Base-by-base conservation (phyloP, 1,140 invertebrate species). In the Acromyrmex heyeri region DNA sequence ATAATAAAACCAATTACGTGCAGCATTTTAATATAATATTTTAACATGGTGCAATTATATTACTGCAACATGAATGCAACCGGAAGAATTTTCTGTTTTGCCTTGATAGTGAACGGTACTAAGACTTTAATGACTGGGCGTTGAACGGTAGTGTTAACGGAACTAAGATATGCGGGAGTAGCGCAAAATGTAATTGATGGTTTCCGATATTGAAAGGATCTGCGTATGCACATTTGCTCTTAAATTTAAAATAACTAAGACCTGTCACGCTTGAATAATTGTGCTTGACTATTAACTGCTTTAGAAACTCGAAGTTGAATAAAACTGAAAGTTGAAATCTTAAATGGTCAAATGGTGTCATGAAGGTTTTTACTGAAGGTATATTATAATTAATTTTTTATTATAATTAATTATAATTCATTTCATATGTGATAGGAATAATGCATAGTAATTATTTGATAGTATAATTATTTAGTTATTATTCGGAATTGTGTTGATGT, bases 121-220 rank as follows among this genome's bases (percentile, higher is more conserved):
- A 24, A 12, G 24, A 24, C 24, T 24, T 24, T 24, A 16, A 67
- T 16, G 18, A 48, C 14, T 55, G 8, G 14, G 8, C 67, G 79
- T 82, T 38, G 48, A 61, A 62, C 79, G 79, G 50, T 55, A 73
- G 38, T 24, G 38, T 18, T 73, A 59, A 73, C 79, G 79, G 57
- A 73, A 82, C 34, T 16, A 16, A 59, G 38, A 38, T 70, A 70
- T 8, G 53, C 78, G 65, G 18, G 10, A 30, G 18, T 48, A 48
- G 53, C 18, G 53, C 53, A 27, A 44, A 72, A 72, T 16, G 21
- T 70, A 81, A 81, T 81, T n/a, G 34, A 30, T 53, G 16, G 24
- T 24, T 82, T 73, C 38, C 55, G 10, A 72, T 30, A 73, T 44
- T 21, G 78, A 72, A 57, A 65, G 24, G 18, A 30, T 82, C 6